Evolutionary conservation across 1,140 invertebrate genomes (phyloP), one percentile per base, ranked within the genome.

Genomic region (Ylistrum balloti): DNA sequence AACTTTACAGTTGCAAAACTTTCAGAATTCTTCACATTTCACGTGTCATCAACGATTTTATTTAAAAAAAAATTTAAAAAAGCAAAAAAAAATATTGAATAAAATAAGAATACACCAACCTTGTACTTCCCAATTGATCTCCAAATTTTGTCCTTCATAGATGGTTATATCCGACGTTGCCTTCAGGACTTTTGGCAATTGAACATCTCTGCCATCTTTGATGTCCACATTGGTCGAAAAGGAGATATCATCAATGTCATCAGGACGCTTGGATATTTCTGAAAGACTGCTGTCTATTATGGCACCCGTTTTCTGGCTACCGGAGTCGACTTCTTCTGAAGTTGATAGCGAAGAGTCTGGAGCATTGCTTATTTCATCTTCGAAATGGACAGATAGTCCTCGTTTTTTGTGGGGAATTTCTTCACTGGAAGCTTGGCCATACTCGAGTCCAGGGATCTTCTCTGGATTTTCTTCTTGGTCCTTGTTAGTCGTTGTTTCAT

Each of bases 131-230:
- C 93, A 93, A 48, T 85, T 35, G 22, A 95, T 88, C 22, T 90
- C 87, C 74, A 95, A 88, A 11, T 90, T 92, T 38, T 94, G 91
- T 15, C 93, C 94, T 35, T 91, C 85, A 22, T 93, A 87, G 1
- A 93, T 87, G 28, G 87, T 89, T 0, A 94, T 91, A 90, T 94
- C 92, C 56, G 93, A 93, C 32, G 92, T 56, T 22, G 89, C 90
- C 88, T 89, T 90, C 1, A 89, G n/a, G 32, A 93, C 89, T 88
- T 45, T 92, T 32, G 93, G 93, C 15, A 13, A 20, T 41, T 74
- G 33, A 22, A 28, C 48, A 85, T 88, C 85, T 48, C 88, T 86
- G 0, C n/a, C 86, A 86, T 88, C 91, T 35, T 85, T 41, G 10
- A 87, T 88, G 32, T 90, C 90, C 5, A 86, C 35, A 85, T 38